Base-by-base conservation (phyloP, 1,140 invertebrate genomes). In the Drosophila nigromelanica region DNA sequence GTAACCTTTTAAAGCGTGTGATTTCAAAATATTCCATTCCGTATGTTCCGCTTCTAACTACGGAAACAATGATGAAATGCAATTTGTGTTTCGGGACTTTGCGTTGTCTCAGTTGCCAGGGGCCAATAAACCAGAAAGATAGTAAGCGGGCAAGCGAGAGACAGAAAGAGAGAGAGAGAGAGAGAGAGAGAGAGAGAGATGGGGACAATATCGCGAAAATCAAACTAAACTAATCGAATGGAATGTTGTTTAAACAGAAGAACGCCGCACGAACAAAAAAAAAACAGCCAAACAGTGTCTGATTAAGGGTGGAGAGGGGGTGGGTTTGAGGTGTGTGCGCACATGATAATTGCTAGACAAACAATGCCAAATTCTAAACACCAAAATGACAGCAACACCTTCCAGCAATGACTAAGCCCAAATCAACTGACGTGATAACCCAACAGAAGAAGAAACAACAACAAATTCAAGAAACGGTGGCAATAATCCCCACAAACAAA, bases 401-500 rank as follows among this genome's bases (percentile, higher is more conserved):
- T 12, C 40, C 11, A 12, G 60, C 35, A 51, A 55, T 72, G 61
- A 72, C 61, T 72, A 72, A 66, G 43, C 43, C 15, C 33, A 64
- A 43, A 48, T 42, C 14, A 62, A 52, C 24, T 30, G 14, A 7
- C 10, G 27, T 30, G 59, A 56, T 21, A 62, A 33, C 21, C 47
- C 24, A 61, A 5, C 30, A 33, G 7, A 6, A 33, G 30, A 33
- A 33, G 7, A 18, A 18, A 10, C 10, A 61, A 45, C 47, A 45
- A 24, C 27, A 77, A 59, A 18, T 8, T 33, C 30, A 33, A 33
- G 4, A 33, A 63, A 37, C 59, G 21, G 56, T 73, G 76, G 39
- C 68, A 73, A 69, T 68, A 80, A 75, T 64, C 43, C 56, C 54
- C 66, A 51, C 56, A 56, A 83, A 45, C 63, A 55, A 78, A 48